These are phyloP conservation scores for Zoanthus solanderi DNA, from an alignment of 92 coral and sea anemone species.

Conservation along the genomic window DNA sequence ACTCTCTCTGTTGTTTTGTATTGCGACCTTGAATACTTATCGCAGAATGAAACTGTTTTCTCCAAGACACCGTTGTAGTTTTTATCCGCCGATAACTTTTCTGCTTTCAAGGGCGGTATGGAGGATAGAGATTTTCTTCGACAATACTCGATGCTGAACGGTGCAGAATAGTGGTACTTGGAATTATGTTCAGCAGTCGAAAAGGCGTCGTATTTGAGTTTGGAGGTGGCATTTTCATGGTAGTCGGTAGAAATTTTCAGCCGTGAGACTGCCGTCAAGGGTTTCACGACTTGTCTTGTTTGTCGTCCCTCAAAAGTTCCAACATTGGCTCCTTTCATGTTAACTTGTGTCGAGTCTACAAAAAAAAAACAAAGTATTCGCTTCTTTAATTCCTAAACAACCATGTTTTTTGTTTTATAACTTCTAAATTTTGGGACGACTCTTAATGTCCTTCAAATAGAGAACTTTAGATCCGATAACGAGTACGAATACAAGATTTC, in stretches of 20 bases:
- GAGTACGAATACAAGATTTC: too few relatives aligned
- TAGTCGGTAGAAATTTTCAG: constrained; percentile 1
- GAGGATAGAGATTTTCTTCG: not conserved
- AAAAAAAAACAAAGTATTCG: too few relatives aligned
- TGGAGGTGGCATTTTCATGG: constrained; percentile 5
- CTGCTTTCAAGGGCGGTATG: constrained; percentile 37
- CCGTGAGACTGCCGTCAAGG: constrained; percentile 14
- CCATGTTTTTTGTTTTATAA: too few relatives aligned
- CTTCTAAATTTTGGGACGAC: too few relatives aligned
- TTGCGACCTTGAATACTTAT: constrained; percentile 8
- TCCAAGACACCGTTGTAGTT: not conserved
- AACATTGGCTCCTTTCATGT: constrained; percentile 4
- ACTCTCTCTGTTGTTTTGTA: not conserved
- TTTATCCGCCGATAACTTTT: not conserved
- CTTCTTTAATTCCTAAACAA: too few relatives aligned
- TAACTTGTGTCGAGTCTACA: not conserved
- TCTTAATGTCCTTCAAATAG: too few relatives aligned
- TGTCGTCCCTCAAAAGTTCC: not conserved
- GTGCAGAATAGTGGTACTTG: not conserved
- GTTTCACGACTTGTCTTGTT: not conserved
- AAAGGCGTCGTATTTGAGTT: constrained; percentile 21
- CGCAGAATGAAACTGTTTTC: not conserved
- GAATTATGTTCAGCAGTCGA: not conserved
- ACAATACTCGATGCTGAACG: not conserved
- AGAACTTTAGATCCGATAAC: too few relatives aligned